Evolutionary conservation across 2,113 vertebrate genomes (phyloP).

Genomic region (Stegostoma tigrinum): DNA sequence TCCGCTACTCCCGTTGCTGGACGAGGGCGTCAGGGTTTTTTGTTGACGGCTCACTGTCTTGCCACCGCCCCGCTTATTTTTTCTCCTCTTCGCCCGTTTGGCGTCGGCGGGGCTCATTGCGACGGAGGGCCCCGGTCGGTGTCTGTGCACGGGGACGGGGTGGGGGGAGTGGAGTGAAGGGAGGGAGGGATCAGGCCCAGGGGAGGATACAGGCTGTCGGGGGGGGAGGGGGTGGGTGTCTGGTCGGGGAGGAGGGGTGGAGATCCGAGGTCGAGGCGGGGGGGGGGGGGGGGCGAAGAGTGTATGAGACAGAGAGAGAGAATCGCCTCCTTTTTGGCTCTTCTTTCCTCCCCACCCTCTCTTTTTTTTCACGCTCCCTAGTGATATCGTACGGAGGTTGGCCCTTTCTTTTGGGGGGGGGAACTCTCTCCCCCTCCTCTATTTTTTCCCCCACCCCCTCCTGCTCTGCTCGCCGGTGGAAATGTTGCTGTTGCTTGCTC

Average conservation of each 20-base stretch:
- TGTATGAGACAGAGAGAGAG: background rate
- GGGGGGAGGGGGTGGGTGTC: too few species aligned
- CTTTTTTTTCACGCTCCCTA: background rate
- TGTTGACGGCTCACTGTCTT: slow-evolving; percentile 63
- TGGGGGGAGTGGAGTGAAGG: background rate
- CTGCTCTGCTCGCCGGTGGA: too few species aligned
- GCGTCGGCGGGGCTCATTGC: slow-evolving; percentile 89
- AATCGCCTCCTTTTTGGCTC: slow-evolving; percentile 36
- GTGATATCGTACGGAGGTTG: background rate
- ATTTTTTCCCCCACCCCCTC: too few species aligned
- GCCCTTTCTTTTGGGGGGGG: background rate
- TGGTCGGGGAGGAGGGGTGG: slow-evolving; percentile 28
- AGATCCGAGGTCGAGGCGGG: slow-evolving; percentile 22
- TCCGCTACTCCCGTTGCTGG: slow-evolving; percentile 49
- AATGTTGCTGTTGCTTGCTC: background rate
- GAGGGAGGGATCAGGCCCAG: background rate
- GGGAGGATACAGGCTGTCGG: background rate
- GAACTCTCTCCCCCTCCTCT: too few species aligned
- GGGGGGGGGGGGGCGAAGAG: slow-evolving; percentile 41
- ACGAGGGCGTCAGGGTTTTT: slow-evolving; percentile 52
- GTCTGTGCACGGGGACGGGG: slow-evolving; percentile 27
- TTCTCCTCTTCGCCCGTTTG: slow-evolving; percentile 88
- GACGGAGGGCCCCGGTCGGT: background rate
- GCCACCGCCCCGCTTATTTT: slow-evolving; percentile 91
- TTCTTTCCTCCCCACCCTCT: slow-evolving; percentile 22